phyloP scores from a whole-genome alignment of 2,888 invertebrate species.

The Pseudococcus jackbeardsleyi region DNA sequence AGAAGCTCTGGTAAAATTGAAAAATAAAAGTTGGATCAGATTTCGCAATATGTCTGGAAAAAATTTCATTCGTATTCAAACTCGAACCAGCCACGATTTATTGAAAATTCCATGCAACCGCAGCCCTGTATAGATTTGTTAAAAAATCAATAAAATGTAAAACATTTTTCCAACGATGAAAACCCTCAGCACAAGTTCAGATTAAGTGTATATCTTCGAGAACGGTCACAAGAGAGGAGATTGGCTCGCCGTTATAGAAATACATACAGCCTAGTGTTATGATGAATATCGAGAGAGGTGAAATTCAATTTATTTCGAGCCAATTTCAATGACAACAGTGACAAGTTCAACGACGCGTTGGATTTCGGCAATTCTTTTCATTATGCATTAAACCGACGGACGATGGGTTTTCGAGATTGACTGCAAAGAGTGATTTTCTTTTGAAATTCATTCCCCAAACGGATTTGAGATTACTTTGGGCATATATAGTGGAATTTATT shows the following conservation, averaged over 20 bases:
- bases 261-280: neutral
- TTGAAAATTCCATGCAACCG: too few species aligned
- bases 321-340: neutral
- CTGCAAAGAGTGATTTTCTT: neutral
- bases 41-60: too few species aligned
- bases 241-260: neutral
- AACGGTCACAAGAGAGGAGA: neutral
- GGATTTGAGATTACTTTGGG: neutral
- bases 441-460: neutral
- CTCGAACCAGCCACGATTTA: too few species aligned
- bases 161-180: too few species aligned
- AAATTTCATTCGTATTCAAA: too few species aligned
- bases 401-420: neutral
- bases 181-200: too few species aligned
- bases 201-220: too few species aligned
- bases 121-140: too few species aligned
- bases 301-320: constrained; percentile 25
- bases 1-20: too few species aligned
- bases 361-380: neutral
- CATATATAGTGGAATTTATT: neutral
- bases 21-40: too few species aligned
- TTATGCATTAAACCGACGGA: neutral
- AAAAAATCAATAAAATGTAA: too few species aligned
- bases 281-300: neutral
- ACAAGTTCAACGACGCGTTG: neutral